phyloP scores from a whole-genome alignment of 2,888 invertebrate species.

The Chloromyia formosa region DNA sequence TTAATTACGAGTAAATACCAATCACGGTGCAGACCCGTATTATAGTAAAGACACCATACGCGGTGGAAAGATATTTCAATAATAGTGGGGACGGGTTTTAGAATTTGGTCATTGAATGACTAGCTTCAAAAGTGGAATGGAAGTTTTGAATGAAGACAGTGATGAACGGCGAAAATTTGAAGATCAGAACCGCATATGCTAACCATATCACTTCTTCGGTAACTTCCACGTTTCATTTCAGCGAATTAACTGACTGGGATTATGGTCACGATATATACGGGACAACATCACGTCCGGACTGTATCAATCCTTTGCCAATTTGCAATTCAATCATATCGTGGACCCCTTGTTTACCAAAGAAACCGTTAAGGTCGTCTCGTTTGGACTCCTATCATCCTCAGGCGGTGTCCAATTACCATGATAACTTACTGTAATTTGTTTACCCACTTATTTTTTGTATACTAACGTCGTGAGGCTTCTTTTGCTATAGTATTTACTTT shows the following conservation, averaged over 20 bases:
- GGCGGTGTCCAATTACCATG: slow-evolving; percentile 29
- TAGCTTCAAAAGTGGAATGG: no score
- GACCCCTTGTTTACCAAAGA: not conserved
- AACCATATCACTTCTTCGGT: not conserved
- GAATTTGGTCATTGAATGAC: not conserved
- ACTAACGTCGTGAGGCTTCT: not conserved
- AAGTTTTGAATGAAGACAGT: not conserved
- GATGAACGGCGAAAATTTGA: not conserved
- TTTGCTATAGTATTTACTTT: not conserved
- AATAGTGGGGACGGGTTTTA: not conserved
- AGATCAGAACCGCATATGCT: not conserved
- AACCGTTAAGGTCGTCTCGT: not conserved
- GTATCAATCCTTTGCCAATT: slow-evolving; percentile 23
- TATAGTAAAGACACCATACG: no score
- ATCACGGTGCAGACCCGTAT: not conserved
- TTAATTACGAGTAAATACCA: not conserved
- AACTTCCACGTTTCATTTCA: not conserved
- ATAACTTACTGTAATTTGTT: slow-evolving; percentile 31
- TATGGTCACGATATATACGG: not conserved
- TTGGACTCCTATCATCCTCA: not conserved
- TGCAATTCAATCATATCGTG: slow-evolving; percentile 26
- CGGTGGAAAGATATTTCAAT: no score
- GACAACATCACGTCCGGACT: slow-evolving; percentile 5
- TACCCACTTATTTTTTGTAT: slow-evolving; percentile 19
- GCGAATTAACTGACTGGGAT: not conserved